These are phyloP conservation scores for Harpalus rufipes DNA, from an alignment of 2,888 invertebrate genomes.

Conservation along the genomic window DNA sequence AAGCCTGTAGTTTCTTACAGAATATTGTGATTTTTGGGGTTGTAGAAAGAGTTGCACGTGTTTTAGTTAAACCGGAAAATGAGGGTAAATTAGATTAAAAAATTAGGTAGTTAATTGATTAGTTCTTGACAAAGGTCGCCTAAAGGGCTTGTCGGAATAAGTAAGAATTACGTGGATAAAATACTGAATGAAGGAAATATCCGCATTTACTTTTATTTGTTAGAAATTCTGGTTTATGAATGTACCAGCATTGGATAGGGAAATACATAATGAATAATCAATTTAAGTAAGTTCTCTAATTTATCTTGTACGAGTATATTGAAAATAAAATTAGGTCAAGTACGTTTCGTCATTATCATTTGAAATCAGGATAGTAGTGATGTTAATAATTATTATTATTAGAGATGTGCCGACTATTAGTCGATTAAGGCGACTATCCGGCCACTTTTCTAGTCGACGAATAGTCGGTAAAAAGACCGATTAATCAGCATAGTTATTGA, in stretches of 20 bases:
- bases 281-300: neutral
- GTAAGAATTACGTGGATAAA: neutral
- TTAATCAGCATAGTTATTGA: too few relatives aligned
- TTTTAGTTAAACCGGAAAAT: neutral
- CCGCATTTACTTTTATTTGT: neutral
- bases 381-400: neutral
- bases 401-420: too few relatives aligned
- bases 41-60: constrained; percentile 1
- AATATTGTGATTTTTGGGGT: neutral
- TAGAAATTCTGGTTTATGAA: neutral
- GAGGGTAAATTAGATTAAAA: neutral
- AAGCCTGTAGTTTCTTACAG: neutral
- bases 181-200: neutral
- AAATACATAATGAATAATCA: constrained; percentile 1
- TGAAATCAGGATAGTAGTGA: neutral
- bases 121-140: constrained; percentile 9
- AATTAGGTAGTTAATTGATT: constrained; percentile 8
- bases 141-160: neutral
- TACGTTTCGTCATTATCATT: neutral
- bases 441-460: too few relatives aligned
- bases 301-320: neutral
- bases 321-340: neutral
- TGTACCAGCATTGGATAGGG: neutral
- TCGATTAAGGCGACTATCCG: too few relatives aligned
- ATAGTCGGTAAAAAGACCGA: too few relatives aligned